These are phyloP conservation scores for Plebejus anna DNA, from an alignment of 2,888 invertebrate species.

Conservation along the genomic window DNA sequence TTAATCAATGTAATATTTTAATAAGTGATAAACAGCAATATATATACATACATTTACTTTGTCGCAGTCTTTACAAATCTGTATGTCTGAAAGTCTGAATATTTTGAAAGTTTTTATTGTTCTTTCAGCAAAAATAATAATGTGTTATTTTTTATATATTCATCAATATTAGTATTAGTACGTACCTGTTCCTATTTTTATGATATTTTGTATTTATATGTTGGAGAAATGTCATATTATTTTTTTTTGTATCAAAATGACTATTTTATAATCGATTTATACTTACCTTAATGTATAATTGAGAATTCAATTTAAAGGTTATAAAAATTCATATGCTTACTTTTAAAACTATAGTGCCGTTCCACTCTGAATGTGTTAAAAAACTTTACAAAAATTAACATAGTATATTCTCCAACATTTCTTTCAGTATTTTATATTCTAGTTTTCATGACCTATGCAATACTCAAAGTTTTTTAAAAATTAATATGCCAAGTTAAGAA, in stretches of 20 bases:
- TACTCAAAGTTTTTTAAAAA: neutral
- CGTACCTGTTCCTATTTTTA: neutral
- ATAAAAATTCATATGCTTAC: neutral
- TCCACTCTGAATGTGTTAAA: neutral
- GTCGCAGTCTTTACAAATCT: neutral
- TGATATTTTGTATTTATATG: neutral
- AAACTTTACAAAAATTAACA: neutral
- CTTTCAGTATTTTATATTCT: neutral
- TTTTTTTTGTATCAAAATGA: neutral
- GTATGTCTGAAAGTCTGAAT: neutral
- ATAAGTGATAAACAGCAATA: neutral
- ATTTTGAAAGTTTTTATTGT: neutral
- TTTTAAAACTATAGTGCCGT: neutral
- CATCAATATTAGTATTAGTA: neutral
- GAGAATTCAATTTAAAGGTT: neutral
- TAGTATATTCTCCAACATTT: neutral
- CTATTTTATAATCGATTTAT: neutral
- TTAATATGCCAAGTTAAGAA: too few species aligned
- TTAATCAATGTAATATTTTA: neutral
- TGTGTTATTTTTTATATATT: neutral
- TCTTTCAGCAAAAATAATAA: neutral
- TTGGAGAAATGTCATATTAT: neutral
- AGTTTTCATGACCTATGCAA: neutral
- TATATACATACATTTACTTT: neutral
- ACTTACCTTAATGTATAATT: neutral